Evolutionary conservation across 2,797 vertebrate species (phyloP).

Genomic region (Sciurus vulgaris): DNA sequence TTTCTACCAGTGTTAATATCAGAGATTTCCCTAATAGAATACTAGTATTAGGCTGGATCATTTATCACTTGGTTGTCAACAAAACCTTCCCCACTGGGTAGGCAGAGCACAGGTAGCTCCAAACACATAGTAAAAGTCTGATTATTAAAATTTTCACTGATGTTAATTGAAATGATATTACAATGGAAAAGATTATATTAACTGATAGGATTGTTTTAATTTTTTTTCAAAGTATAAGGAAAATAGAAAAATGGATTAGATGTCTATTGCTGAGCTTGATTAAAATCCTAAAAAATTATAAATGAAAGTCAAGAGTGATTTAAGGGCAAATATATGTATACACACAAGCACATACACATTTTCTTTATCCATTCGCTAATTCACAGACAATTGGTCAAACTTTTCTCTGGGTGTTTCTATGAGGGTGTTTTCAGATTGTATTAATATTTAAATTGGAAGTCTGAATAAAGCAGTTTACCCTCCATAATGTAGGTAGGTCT

Average conservation of each 20-base stretch:
- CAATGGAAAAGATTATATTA: not conserved
- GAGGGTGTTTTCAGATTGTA: not conserved
- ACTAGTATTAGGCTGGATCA: not conserved
- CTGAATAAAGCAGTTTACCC: too few relatives aligned
- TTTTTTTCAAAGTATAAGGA: not conserved
- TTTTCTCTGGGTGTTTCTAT: too few relatives aligned
- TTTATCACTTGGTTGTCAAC: not conserved
- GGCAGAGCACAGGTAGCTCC: not conserved
- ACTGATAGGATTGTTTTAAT: not conserved
- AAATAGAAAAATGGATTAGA: not conserved
- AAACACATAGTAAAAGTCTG: not conserved
- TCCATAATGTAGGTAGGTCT: too few relatives aligned
- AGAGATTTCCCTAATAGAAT: not conserved
- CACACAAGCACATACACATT: not conserved
- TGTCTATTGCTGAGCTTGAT: not conserved
- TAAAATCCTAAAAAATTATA: not conserved
- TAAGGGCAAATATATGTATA: not conserved
- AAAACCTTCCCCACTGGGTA: not conserved
- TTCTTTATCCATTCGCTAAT: not conserved
- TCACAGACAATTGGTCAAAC: too few relatives aligned
- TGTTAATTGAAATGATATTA: not conserved
- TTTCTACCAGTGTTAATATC: not conserved
- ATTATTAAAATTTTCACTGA: not conserved
- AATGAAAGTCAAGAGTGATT: not conserved
- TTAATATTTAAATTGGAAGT: too few relatives aligned